These are phyloP conservation scores for Marisa cornuarietis DNA, from an alignment of 1,140 invertebrate genomes.

Conservation along the genomic window DNA sequence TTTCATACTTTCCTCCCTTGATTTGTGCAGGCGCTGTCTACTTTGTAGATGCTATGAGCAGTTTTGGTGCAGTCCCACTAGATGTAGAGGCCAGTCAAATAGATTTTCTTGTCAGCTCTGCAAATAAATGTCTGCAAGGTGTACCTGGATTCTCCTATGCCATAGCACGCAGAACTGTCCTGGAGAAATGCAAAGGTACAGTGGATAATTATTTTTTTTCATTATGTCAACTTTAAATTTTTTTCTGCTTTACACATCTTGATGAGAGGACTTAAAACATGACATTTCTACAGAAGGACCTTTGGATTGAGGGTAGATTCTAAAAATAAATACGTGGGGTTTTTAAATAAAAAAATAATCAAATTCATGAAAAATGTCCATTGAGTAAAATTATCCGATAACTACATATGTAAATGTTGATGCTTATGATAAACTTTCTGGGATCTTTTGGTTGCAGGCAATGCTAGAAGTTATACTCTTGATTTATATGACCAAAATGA, in stretches of 20 bases:
- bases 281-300: no score
- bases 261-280: no score
- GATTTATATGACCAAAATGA: slow-evolving; percentile 68
- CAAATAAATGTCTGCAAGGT: slow-evolving; percentile 71
- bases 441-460: slow-evolving; percentile 47
- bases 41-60: slow-evolving; percentile 71
- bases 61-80: slow-evolving; percentile 68
- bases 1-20: no score
- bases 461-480: slow-evolving; percentile 63
- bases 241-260: slow-evolving; percentile 1
- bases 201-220: background rate
- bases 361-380: no score
- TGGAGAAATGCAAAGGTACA: slow-evolving; percentile 66
- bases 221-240: background rate
- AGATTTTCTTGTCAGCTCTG: slow-evolving; percentile 68
- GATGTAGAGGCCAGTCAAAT: slow-evolving; percentile 55
- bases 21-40: slow-evolving; percentile 52
- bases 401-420: no score
- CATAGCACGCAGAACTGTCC: slow-evolving; percentile 60
- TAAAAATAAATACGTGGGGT: no score
- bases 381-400: no score
- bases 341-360: no score
- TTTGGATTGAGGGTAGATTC: no score
- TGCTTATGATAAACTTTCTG: no score
- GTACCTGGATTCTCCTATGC: slow-evolving; percentile 70